A percentile compares a stretch with the other conserved stretches of the same genome.
These are phyloP conservation scores for Tor tambroides DNA, from an alignment of 2,113 vertebrate genomes.

Conservation along the genomic window DNA sequence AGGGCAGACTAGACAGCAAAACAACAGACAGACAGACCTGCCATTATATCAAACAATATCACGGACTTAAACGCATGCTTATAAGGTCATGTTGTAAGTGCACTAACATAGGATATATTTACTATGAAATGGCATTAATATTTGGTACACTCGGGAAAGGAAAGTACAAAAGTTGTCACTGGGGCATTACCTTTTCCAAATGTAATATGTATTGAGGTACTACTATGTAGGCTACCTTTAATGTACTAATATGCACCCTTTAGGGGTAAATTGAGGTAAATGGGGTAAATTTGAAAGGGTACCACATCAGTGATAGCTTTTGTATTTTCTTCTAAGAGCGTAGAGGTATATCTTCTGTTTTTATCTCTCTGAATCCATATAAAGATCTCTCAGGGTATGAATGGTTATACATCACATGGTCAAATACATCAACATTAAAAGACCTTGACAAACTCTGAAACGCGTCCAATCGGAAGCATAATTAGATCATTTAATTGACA, in stretches of 20 bases:
- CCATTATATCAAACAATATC: background rate
- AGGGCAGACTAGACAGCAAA: constrained; percentile 29
- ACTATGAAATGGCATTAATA: background rate
- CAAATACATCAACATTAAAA: constrained; percentile 62
- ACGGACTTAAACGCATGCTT: no score
- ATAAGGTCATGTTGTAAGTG: background rate
- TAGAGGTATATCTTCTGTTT: background rate
- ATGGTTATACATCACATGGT: background rate
- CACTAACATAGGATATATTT: background rate
- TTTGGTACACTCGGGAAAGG: no score
- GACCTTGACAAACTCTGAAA: constrained; percentile 71
- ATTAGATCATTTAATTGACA: constrained; percentile 69
- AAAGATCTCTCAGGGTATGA: background rate
- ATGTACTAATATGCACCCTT: no score
- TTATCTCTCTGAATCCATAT: background rate
- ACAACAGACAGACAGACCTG: background rate
- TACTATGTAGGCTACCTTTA: no score
- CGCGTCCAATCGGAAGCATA: constrained; percentile 59
- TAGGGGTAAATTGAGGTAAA: no score
- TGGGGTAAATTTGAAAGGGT: no score
- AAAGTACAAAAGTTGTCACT: no score
- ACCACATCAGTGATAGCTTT: no score
- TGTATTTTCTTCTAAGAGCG: no score
- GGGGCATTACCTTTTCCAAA: no score
- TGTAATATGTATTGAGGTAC: no score